phyloP scores from a whole-genome alignment of 1,140 invertebrate species.

The Argopecten irradians region DNA sequence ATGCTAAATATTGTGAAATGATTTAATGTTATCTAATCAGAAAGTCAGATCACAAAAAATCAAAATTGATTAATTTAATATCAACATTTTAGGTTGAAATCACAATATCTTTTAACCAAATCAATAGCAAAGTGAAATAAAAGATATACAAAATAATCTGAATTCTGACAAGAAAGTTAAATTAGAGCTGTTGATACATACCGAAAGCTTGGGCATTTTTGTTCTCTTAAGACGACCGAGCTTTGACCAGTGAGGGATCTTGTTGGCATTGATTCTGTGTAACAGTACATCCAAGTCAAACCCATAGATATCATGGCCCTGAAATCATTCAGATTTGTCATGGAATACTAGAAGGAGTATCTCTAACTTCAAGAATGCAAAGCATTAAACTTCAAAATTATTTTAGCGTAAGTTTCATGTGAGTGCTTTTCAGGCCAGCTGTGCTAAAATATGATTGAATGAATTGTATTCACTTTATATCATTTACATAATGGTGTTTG shows the following conservation, averaged over 20 bases:
- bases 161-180: not conserved
- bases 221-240: slow-evolving; percentile 89
- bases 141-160: not conserved
- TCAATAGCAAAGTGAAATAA: no score
- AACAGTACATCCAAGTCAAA: slow-evolving; percentile 93
- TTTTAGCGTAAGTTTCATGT: not conserved
- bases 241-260: slow-evolving; percentile 93
- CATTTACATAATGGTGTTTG: no score
- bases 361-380: not conserved
- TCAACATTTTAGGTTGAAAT: no score
- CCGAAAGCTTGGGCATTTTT: slow-evolving; percentile 79
- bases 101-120: no score
- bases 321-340: slow-evolving; percentile 35
- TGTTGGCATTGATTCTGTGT: slow-evolving; percentile 85
- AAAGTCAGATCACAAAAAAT: no score
- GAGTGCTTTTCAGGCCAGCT: not conserved
- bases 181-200: slow-evolving; percentile 56
- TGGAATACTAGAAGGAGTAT: not conserved
- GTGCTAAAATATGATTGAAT: not conserved
- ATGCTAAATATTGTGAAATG: no score
- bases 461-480: no score
- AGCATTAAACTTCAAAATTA: not conserved
- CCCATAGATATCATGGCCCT: slow-evolving; percentile 91
- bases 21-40: no score
- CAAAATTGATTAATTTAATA: no score